A percentile compares a stretch with the other conserved stretches of the same genome.
phyloP scores from a whole-genome alignment of 35 echinoderm and acorn worm species.

The Strongylocentrotus purpuratus region DNA sequence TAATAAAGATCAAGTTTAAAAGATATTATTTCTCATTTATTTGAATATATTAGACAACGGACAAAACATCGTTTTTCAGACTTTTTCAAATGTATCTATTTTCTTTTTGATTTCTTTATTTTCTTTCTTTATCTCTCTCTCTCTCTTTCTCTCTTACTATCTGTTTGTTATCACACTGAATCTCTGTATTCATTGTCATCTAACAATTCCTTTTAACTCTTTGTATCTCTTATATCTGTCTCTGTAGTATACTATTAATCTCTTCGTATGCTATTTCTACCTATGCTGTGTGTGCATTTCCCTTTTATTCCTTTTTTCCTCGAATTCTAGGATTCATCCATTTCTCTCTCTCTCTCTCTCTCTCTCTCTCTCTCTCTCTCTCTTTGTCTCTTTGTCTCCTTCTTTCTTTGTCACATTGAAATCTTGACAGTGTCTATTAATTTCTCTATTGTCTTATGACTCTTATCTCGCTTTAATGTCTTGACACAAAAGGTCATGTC shows the following conservation, averaged over 20 bases:
- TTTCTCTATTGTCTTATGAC: neutral
- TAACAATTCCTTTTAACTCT: too few relatives aligned
- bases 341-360: neutral
- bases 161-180: neutral
- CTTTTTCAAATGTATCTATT: neutral
- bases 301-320: too few relatives aligned
- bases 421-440: neutral
- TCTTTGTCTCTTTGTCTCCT: neutral
- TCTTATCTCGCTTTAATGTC: neutral
- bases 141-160: neutral
- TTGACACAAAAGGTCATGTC: neutral
- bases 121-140: neutral
- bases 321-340: neutral
- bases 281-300: too few relatives aligned
- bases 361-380: neutral
- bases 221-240: too few relatives aligned
- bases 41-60: neutral
- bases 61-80: neutral
- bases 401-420: neutral
- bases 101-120: neutral
- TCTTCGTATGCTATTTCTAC: too few relatives aligned
- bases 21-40: neutral
- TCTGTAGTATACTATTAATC: too few relatives aligned
- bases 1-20: too few relatives aligned
- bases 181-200: too few relatives aligned